These are phyloP conservation scores for Bellardia bayeri DNA, from an alignment of 2,888 invertebrate genomes.

Conservation along the genomic window DNA sequence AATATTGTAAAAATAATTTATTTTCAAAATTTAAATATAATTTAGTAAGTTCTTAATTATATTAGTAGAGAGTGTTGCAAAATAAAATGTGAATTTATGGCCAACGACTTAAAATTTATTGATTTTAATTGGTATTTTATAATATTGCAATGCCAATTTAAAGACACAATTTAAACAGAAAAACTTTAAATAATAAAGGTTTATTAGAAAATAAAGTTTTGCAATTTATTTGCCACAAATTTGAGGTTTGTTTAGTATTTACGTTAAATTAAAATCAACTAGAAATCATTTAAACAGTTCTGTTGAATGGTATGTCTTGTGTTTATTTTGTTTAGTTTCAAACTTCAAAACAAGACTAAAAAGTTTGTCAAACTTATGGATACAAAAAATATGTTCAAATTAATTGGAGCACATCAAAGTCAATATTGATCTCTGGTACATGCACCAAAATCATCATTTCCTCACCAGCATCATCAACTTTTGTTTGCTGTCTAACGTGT, in stretches of 20 bases:
- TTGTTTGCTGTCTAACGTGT: conserved; percentile 16
- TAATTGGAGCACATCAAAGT: conserved; percentile 34
- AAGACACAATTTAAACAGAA: background rate
- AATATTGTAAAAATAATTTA: background rate
- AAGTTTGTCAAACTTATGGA: background rate
- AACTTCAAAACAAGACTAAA: background rate
- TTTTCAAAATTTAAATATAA: conserved; percentile 21
- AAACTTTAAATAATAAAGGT: background rate
- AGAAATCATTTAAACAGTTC: background rate
- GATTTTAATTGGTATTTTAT: background rate
- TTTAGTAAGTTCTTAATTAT: conserved; percentile 18
- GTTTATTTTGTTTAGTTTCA: background rate
- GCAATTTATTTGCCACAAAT: background rate
- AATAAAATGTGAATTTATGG: background rate
- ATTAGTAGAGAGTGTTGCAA: background rate
- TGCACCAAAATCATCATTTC: conserved; percentile 42
- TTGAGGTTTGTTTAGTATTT: background rate
- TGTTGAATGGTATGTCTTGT: background rate
- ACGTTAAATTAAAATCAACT: background rate
- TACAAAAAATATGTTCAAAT: background rate
- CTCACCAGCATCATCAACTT: background rate
- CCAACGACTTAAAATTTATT: conserved; percentile 13
- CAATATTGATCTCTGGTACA: conserved; percentile 55
- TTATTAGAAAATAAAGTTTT: background rate
- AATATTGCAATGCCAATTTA: background rate